Conservation (phyloP, 1,140 invertebrate species). For the Lasaia peninsularis region DNA sequence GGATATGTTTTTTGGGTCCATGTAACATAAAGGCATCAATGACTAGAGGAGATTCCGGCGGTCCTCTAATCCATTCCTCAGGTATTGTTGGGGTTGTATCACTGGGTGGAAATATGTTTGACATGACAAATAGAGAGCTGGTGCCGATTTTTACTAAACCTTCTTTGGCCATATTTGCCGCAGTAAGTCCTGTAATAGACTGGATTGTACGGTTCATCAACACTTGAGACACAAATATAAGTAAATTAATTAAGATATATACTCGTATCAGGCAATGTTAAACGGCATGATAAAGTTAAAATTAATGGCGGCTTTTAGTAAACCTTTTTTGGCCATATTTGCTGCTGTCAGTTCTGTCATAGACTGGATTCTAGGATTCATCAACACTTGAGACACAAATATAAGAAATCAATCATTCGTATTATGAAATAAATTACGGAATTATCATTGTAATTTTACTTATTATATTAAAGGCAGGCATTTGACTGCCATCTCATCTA, state of each 20-base stretch:
- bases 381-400: no score
- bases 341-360: conserved; percentile 6
- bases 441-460: no score
- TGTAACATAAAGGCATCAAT: conserved; percentile 13
- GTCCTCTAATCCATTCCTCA: conserved; percentile 15
- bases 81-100: conserved; percentile 16
- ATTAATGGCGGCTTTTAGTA: neutral
- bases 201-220: conserved; percentile 10
- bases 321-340: neutral
- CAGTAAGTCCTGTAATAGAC: conserved; percentile 14
- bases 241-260: no score
- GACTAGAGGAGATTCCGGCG: conserved; percentile 19
- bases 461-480: no score
- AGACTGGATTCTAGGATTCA: conserved; percentile 14
- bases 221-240: no score
- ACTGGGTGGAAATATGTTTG: neutral
- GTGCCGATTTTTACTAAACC: neutral
- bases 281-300: neutral
- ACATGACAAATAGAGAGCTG: neutral
- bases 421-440: no score
- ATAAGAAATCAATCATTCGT: no score
- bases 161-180: neutral
- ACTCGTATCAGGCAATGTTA: no score
- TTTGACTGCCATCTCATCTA: no score
- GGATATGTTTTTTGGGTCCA: conserved; percentile 5